These are phyloP conservation scores for Gymnothorax javanicus DNA, from an alignment of 2,797 vertebrate genomes.

Conservation along the genomic window DNA sequence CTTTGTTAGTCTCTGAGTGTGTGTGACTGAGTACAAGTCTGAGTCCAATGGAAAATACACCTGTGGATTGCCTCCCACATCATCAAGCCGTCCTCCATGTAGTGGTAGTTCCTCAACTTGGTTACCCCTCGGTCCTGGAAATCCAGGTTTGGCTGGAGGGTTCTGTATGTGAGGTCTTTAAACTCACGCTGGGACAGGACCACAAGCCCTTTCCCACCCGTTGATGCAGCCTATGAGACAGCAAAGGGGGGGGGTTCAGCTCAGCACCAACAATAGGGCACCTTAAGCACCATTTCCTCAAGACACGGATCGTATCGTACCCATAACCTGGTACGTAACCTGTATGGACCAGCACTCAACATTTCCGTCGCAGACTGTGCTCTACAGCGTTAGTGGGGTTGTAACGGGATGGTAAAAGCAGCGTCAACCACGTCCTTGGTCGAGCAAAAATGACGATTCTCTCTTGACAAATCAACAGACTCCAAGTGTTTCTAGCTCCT, in stretches of 20 bases:
- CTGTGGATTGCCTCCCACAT: constrained; percentile 75
- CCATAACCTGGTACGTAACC: no score
- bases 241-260: background rate
- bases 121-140: constrained; percentile 75
- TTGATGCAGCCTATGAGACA: constrained; percentile 67
- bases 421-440: no score
- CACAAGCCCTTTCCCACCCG: constrained; percentile 74
- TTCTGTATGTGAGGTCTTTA: constrained; percentile 74
- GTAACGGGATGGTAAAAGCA: no score
- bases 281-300: background rate
- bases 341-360: no score
- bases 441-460: no score
- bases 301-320: no score
- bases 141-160: constrained; percentile 76
- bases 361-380: no score
- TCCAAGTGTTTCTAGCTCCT: no score
- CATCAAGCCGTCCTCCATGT: constrained; percentile 75
- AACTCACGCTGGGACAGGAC: constrained; percentile 70
- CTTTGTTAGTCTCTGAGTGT: constrained; percentile 2
- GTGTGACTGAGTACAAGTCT: background rate
- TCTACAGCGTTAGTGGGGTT: no score
- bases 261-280: background rate
- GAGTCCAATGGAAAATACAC: constrained; percentile 43
- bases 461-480: no score
- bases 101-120: constrained; percentile 72